phyloP scores from a whole-genome alignment of 2,113 vertebrate species.

The Acrocephalus kingi region DNA sequence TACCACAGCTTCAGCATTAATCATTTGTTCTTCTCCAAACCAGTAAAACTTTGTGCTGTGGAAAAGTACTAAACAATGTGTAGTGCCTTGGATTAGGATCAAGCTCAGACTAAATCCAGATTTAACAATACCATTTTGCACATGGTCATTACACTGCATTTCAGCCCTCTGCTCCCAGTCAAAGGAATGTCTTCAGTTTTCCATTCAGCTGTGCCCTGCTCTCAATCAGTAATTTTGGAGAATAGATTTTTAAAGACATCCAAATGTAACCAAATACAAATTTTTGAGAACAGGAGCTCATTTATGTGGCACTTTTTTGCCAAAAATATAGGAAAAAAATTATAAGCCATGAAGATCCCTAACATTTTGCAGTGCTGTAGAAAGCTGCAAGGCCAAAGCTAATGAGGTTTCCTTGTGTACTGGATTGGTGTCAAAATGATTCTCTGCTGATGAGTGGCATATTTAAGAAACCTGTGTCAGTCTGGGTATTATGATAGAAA shows the following conservation, averaged over 20 bases:
- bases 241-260: not conserved
- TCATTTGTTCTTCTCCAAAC: slow-evolving; percentile 34
- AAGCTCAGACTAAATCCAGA: not conserved
- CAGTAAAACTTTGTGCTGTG: not conserved
- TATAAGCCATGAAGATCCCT: not conserved
- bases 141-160: not conserved
- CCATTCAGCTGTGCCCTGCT: not conserved
- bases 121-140: not conserved
- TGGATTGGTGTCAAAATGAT: not conserved
- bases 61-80: not conserved
- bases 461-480: not conserved
- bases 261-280: not conserved
- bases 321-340: not conserved
- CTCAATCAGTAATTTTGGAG: not conserved
- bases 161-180: not conserved
- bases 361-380: not conserved
- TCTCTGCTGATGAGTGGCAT: not conserved
- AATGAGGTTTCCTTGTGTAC: not conserved
- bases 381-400: not conserved
- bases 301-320: not conserved
- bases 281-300: not conserved
- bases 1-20: slow-evolving; percentile 18
- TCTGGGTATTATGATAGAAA: not conserved
- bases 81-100: not conserved
- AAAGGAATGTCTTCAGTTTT: not conserved